Conservation (phyloP, 2,888 invertebrate species). For the Eumerus sabulonum region DNA sequence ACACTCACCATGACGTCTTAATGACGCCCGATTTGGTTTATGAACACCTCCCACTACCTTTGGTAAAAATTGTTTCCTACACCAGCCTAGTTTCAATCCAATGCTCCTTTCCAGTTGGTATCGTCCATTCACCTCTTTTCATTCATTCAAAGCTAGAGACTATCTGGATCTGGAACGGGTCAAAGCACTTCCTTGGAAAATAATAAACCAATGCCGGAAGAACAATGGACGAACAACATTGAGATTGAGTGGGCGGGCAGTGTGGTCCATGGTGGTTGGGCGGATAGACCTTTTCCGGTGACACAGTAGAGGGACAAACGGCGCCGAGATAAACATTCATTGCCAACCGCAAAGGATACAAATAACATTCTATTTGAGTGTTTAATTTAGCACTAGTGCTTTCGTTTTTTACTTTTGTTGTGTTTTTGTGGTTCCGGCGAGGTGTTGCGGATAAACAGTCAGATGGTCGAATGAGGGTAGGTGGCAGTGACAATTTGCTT, state of each 20-base stretch:
- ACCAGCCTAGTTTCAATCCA: constrained; percentile 40
- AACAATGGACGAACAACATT: background rate
- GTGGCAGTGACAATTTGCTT: constrained; percentile 55
- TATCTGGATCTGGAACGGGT: constrained; percentile 23
- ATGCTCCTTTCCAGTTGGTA: constrained; percentile 54
- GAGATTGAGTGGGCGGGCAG: too few species aligned
- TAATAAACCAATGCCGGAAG: constrained; percentile 48
- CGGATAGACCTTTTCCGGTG: constrained; percentile 45
- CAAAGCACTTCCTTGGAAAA: constrained; percentile 42
- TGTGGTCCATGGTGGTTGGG: background rate
- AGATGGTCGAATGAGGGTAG: constrained; percentile 33
- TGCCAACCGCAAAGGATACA: constrained; percentile 69
- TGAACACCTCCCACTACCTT: constrained; percentile 25
- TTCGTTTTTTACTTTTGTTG: constrained; percentile 16
- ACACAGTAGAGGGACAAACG: constrained; percentile 33
- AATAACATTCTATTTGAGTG: constrained; percentile 70
- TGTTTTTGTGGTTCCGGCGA: constrained; percentile 30
- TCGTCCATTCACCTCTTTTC: constrained; percentile 9
- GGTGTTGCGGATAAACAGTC: constrained; percentile 14
- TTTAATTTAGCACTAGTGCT: constrained; percentile 70
- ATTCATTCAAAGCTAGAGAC: too few species aligned
- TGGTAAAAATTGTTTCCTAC: constrained; percentile 10
- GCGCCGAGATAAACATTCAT: constrained; percentile 63
- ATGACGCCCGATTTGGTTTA: constrained; percentile 46
- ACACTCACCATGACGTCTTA: constrained; percentile 39